Conservation (phyloP, 2,888 invertebrate species). For the Pyrgus malvae region DNA sequence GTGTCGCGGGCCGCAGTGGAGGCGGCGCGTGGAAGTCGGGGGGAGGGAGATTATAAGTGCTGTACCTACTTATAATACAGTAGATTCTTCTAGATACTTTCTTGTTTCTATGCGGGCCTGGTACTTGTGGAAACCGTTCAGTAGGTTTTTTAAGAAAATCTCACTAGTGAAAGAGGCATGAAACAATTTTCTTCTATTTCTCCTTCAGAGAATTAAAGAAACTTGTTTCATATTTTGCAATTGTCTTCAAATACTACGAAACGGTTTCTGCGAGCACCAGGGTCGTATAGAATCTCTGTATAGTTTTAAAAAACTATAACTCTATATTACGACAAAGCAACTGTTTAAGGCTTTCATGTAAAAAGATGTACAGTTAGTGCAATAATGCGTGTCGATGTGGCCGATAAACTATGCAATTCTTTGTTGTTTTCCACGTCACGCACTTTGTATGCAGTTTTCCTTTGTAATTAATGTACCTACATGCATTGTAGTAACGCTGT, state of each 20-base stretch:
- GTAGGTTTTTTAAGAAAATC: neutral
- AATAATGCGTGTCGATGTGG: neutral
- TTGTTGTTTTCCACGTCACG: neutral
- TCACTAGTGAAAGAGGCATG: no score
- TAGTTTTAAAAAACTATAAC: no score
- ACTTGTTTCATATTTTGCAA: no score
- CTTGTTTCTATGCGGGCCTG: constrained; percentile 9
- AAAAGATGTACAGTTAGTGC: neutral
- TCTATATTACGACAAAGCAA: neutral
- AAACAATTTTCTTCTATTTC: no score
- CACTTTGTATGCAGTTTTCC: neutral
- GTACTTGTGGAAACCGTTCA: neutral
- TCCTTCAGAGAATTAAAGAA: no score
- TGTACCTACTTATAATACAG: constrained; percentile 6
- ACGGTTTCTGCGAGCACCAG: no score
- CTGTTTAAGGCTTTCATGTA: neutral
- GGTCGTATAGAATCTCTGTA: no score
- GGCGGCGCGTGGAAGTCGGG: constrained; percentile 38
- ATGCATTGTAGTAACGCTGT: no score
- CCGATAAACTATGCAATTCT: neutral
- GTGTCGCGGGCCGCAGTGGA: constrained; percentile 40
- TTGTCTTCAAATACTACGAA: no score
- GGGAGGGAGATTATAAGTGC: constrained; percentile 22
- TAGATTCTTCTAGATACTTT: constrained; percentile 2
- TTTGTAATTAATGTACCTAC: no score